Evolutionary conservation across 2,888 invertebrate genomes (phyloP).

Genomic region (Alcis repandata): DNA sequence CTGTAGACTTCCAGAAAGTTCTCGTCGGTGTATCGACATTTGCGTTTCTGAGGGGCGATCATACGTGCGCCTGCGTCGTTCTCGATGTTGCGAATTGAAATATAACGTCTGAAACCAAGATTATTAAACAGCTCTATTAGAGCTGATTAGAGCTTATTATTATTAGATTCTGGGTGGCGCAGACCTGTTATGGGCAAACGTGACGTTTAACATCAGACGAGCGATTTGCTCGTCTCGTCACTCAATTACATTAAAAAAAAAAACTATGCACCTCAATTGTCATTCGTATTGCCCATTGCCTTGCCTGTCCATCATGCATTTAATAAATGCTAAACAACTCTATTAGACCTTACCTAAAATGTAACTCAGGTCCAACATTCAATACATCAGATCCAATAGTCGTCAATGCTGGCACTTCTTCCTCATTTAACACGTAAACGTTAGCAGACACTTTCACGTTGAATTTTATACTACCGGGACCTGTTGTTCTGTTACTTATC

Average conservation of each 20-base stretch:
- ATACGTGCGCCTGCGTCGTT: constrained; percentile 89
- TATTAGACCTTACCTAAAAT: constrained; percentile 74
- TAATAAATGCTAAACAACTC: background rate
- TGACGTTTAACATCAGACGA: no score
- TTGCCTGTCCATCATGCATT: no score
- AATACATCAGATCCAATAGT: constrained; percentile 89
- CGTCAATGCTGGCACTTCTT: constrained; percentile 91
- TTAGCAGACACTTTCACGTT: constrained; percentile 81
- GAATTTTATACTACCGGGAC: constrained; percentile 87
- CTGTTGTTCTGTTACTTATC: constrained; percentile 88
- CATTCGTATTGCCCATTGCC: background rate
- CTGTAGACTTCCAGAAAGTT: constrained; percentile 85
- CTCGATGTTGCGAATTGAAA: constrained; percentile 88
- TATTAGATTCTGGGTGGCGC: no score
- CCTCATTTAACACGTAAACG: constrained; percentile 88
- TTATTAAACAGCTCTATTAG: background rate
- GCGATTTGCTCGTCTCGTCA: no score
- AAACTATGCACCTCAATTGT: background rate
- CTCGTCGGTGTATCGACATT: constrained; percentile 91
- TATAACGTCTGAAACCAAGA: constrained; percentile 75
- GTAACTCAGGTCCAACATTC: constrained; percentile 85
- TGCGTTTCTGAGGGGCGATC: constrained; percentile 89
- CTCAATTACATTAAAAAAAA: no score
- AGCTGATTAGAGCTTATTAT: no score
- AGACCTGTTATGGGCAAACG: no score